Percentiles rank a stretch among this genome's conserved stretches.
These are phyloP conservation scores for Dipodomys merriami DNA, from an alignment of 2,113 vertebrate genomes.

Conservation along the genomic window DNA sequence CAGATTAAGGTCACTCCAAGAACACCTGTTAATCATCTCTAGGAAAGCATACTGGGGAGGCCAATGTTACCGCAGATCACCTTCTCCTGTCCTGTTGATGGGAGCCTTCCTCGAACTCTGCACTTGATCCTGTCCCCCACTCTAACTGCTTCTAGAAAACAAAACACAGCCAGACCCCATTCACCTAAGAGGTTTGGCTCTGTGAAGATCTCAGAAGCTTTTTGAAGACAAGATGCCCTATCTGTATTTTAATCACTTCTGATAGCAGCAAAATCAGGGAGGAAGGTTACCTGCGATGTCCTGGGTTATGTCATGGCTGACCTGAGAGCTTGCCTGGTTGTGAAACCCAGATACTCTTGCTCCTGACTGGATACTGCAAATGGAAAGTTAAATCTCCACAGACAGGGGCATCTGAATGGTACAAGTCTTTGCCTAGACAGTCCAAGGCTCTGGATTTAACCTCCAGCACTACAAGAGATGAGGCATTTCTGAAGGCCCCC, in stretches of 20 bases:
- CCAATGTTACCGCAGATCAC: slow-evolving; percentile 54
- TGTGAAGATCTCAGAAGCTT: not conserved
- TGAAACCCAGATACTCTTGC: rapidly evolving
- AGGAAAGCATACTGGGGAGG: slow-evolving; percentile 82
- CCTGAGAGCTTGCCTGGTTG: not conserved
- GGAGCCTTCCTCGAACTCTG: slow-evolving; percentile 74
- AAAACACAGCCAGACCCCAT: slow-evolving; percentile 79
- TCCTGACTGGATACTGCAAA: not conserved
- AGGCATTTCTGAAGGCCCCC: not conserved
- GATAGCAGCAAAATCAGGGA: not conserved
- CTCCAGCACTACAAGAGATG: too few species aligned
- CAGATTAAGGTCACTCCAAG: slow-evolving; percentile 51
- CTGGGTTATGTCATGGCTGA: rapidly evolving
- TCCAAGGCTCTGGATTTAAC: too few species aligned
- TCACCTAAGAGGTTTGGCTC: not conserved
- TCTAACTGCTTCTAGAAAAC: slow-evolving; percentile 81
- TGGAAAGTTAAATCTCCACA: not conserved
- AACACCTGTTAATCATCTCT: slow-evolving; percentile 76
- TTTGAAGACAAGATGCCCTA: not conserved
- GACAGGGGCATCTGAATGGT: too few species aligned
- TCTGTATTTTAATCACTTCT: not conserved
- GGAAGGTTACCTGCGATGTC: not conserved
- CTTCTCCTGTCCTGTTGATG: slow-evolving; percentile 78
- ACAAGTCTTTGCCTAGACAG: too few species aligned
- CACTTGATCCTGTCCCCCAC: slow-evolving; percentile 66